Base-by-base conservation (phyloP, 2,113 vertebrate species). In the Hucho hucho region DNA sequence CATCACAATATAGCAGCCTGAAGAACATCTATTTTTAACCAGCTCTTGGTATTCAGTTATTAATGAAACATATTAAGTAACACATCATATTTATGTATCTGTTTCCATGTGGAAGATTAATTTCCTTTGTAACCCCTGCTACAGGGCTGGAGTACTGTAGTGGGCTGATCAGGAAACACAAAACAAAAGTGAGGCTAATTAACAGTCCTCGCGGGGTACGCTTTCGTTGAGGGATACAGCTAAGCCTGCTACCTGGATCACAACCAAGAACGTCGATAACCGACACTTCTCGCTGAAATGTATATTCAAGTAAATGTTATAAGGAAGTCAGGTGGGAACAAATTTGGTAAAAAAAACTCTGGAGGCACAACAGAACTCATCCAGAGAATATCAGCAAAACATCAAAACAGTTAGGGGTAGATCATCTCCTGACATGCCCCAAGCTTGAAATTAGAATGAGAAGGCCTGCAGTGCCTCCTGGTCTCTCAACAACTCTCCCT, bases 41-140 rank as follows among this genome's bases (percentile, higher is more conserved):
- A 73, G 64, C 74, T 22, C 58, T 47, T 73, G 64, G 79, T 77
- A 59, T 79, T 79, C 47, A 18, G 59, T 68, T 46, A 63, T 81
- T 67, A 82, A 85, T 82, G 77, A 85, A 85, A 79, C 73, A 85
- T 67, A 58, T 79, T 20, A 22, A 53, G 16, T 18, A 4, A 53
- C 49, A 20, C 32, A 73, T 73, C 16, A 56, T 75, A 61, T 75
- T 59, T 72, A 68, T 49, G 73, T 63, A 26, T 75, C 69, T 70
- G 65, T 43, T 70, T 64, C 9, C n/a, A 69, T 24, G 20, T 64
- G 22, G 72, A 81, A 81, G 69, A 75, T 73, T 77, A 28, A 67
- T 78, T 83, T 81, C 66, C 74, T 82, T 65, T 63, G 24, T 72
- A 72, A 65, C 61, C 28, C 59, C 53, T 67, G n/a, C 72, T 73